Evolutionary conservation across 35 echinoderm and acorn worm species (phyloP).

Genomic region (Lytechinus variegatus): DNA sequence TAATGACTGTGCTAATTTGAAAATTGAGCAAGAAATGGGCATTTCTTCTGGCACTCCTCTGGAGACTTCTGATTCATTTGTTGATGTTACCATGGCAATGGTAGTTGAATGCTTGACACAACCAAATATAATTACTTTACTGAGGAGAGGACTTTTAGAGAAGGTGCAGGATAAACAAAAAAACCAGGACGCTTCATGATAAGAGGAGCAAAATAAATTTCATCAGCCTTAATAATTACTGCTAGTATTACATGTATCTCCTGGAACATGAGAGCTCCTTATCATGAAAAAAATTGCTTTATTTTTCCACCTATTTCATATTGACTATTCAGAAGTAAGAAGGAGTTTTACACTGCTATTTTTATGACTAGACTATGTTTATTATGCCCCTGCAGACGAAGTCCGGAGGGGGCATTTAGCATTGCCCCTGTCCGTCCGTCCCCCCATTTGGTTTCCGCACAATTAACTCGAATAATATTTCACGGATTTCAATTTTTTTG

Average conservation of each 20-base stretch:
- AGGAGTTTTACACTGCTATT: neutral
- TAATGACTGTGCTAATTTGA: slow-evolving; percentile 5
- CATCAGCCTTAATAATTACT: neutral
- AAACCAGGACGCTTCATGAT: neutral
- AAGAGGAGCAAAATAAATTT: neutral
- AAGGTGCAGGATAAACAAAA: neutral
- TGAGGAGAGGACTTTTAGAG: neutral
- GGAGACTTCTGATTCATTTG: neutral
- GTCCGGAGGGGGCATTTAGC: no score
- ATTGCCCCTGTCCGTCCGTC: no score
- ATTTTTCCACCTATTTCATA: neutral
- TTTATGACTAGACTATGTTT: no score
- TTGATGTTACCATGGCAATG: slow-evolving; percentile 7
- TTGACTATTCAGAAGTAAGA: neutral
- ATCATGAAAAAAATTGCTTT: neutral
- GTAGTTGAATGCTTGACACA: slow-evolving; percentile 38
- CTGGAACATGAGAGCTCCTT: neutral
- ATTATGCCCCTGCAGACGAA: no score
- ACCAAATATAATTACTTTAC: slow-evolving; percentile 24
- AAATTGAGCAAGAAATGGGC: neutral
- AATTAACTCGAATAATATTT: no score
- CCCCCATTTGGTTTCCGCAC: no score
- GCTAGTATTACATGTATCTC: slow-evolving; percentile 2
- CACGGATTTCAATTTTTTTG: no score
- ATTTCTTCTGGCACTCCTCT: neutral